Conservation (phyloP, 1,140 invertebrate species). For the Vanessa tameamea region DNA sequence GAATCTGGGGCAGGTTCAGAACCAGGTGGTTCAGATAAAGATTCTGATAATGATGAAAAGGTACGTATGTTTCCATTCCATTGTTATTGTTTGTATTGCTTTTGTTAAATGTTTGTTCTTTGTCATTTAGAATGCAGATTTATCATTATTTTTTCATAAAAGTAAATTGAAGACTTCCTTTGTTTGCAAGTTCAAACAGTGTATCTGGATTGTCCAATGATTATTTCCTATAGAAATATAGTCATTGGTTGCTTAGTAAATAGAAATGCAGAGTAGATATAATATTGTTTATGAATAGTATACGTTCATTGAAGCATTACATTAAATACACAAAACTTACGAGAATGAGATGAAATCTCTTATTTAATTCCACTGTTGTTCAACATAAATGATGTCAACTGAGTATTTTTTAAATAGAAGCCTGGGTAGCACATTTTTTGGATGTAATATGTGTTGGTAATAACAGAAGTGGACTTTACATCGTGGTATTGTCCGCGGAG, state of each 20-base stretch:
- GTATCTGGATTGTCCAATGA: slow-evolving; percentile 78
- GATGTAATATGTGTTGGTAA: slow-evolving; percentile 60
- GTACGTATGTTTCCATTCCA: slow-evolving; percentile 80
- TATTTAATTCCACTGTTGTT: neutral
- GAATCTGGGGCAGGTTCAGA: slow-evolving; percentile 87
- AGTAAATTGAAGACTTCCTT: slow-evolving; percentile 30
- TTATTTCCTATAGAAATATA: slow-evolving; percentile 33
- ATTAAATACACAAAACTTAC: slow-evolving; percentile 22
- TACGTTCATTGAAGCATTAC: slow-evolving; percentile 23
- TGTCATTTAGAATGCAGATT: slow-evolving; percentile 43
- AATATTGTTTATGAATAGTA: slow-evolving; percentile 24
- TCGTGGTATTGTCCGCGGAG: slow-evolving; percentile 88
- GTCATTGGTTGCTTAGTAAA: slow-evolving; percentile 51
- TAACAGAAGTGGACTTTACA: slow-evolving; percentile 89
- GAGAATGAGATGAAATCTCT: neutral
- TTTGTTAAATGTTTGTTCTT: slow-evolving; percentile 37
- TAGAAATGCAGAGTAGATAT: slow-evolving; percentile 74
- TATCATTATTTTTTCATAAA: slow-evolving; percentile 42
- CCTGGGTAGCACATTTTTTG: neutral
- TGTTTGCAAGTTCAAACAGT: slow-evolving; percentile 47
- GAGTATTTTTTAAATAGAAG: neutral
- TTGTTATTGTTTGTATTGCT: slow-evolving; percentile 28
- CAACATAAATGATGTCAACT: neutral
- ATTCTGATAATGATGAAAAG: slow-evolving; percentile 94
- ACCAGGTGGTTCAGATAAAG: slow-evolving; percentile 90